These are phyloP conservation scores for Diacarnus erythraeanus DNA, from an alignment of 37 sponge, comb jelly and placozoan species.

Conservation along the genomic window DNA sequence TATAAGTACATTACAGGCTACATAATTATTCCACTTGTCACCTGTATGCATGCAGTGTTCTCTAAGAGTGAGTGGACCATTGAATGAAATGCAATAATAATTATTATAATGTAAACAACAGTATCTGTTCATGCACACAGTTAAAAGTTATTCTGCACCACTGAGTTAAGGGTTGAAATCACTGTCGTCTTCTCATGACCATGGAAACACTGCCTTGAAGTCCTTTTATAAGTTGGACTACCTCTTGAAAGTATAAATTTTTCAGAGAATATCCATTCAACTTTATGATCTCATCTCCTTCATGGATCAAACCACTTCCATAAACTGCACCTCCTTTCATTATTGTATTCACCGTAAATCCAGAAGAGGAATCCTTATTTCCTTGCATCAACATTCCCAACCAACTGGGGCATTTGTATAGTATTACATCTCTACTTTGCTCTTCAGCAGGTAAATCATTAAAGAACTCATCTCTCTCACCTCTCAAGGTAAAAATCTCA, in stretches of 20 bases:
- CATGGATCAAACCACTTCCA: slow-evolving; percentile 50
- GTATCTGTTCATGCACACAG: no score
- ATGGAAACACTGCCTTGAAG: slow-evolving; percentile 61
- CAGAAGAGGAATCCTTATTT: slow-evolving; percentile 26
- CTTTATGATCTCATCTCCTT: slow-evolving; percentile 68
- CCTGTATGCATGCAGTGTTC: no score
- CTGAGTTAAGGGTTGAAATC: no score
- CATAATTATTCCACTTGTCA: no score
- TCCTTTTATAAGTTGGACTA: slow-evolving; percentile 37
- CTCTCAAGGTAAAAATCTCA: neutral
- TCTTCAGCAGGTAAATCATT: neutral
- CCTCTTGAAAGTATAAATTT: slow-evolving; percentile 45
- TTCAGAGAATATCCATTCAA: slow-evolving; percentile 56
- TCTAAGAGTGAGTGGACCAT: no score
- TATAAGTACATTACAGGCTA: no score
- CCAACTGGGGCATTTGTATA: slow-evolving; percentile 76
- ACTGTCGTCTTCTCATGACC: slow-evolving; percentile 39
- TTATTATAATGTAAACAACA: no score
- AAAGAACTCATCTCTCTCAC: neutral
- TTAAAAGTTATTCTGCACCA: no score
- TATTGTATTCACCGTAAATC: no score
- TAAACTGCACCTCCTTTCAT: slow-evolving; percentile 77
- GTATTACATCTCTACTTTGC: slow-evolving; percentile 48
- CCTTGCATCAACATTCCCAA: slow-evolving; percentile 75
- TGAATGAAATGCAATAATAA: no score